Evolutionary conservation across 1,140 invertebrate species (phyloP).

Genomic region (Rhyzopertha dominica): DNA sequence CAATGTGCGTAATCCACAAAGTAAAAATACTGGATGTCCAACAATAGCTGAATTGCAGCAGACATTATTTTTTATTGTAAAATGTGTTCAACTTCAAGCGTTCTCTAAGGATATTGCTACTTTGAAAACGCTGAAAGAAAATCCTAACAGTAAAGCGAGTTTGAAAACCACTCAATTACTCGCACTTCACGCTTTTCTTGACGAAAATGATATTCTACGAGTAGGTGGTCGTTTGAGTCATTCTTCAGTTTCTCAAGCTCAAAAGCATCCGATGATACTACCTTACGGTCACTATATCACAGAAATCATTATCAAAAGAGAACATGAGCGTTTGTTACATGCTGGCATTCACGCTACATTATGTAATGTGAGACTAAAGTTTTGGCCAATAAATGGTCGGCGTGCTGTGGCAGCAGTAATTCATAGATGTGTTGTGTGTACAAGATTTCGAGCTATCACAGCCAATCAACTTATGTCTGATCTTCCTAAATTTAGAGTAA

Average conservation of each 20-base stretch:
- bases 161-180: too few relatives aligned
- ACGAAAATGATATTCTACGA: constrained; percentile 23
- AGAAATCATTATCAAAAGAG: constrained; percentile 21
- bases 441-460: constrained; percentile 8
- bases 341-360: constrained; percentile 12
- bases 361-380: constrained; percentile 12
- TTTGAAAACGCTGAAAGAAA: too few relatives aligned
- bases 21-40: too few relatives aligned
- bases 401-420: too few relatives aligned
- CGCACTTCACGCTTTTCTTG: too few relatives aligned
- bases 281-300: constrained; percentile 16
- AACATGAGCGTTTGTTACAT: constrained; percentile 22
- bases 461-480: constrained; percentile 37
- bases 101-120: too few relatives aligned
- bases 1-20: too few relatives aligned
- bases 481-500: constrained; percentile 34
- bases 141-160: too few relatives aligned
- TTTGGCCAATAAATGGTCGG: constrained; percentile 17
- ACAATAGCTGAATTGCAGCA: too few relatives aligned
- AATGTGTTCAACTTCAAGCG: too few relatives aligned
- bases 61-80: too few relatives aligned
- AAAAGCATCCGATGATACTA: constrained; percentile 27
- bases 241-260: constrained; percentile 18
- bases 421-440: constrained; percentile 19
- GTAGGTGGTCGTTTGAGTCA: constrained; percentile 32